These are phyloP conservation scores for Caenorhabditis sp. DNA, from an alignment of 2,888 invertebrate genomes.

Conservation along the genomic window DNA sequence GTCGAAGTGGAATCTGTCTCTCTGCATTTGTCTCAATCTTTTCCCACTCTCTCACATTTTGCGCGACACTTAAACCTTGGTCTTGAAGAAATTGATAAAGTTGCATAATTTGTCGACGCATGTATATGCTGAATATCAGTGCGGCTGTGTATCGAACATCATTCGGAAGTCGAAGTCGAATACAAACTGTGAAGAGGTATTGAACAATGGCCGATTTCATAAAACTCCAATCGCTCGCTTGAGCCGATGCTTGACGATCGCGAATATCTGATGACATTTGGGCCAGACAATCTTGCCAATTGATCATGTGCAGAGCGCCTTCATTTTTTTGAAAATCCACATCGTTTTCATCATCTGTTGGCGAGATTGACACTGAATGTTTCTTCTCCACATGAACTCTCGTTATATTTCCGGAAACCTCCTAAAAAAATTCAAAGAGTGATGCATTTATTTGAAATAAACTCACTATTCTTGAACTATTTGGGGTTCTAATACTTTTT, in stretches of 20 bases:
- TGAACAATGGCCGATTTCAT: conserved; percentile 54
- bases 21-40: conserved; percentile 58
- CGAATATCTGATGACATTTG: conserved; percentile 33
- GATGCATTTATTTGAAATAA: no score
- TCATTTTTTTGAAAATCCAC: conserved; percentile 19
- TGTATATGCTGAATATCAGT: conserved; percentile 39
- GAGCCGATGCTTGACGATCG: conserved; percentile 10
- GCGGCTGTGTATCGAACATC: conserved; percentile 63
- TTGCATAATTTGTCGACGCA: conserved; percentile 42
- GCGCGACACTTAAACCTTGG: conserved; percentile 10
- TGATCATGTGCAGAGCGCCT: conserved; percentile 25
- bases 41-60: conserved; percentile 59
- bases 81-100: conserved; percentile 19
- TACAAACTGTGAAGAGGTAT: conserved; percentile 66
- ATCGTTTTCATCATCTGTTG: not conserved
- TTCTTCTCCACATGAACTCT: no score
- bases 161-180: conserved; percentile 62
- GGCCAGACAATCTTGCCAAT: conserved; percentile 45
- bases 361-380: no score
- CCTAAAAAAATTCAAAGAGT: no score
- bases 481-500: no score
- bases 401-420: no score
- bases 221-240: conserved; percentile 42
- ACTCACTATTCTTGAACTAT: no score
- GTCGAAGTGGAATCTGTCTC: conserved; percentile 71